phyloP scores from a whole-genome alignment of 2,888 invertebrate genomes.

The Pollenia angustigena region DNA sequence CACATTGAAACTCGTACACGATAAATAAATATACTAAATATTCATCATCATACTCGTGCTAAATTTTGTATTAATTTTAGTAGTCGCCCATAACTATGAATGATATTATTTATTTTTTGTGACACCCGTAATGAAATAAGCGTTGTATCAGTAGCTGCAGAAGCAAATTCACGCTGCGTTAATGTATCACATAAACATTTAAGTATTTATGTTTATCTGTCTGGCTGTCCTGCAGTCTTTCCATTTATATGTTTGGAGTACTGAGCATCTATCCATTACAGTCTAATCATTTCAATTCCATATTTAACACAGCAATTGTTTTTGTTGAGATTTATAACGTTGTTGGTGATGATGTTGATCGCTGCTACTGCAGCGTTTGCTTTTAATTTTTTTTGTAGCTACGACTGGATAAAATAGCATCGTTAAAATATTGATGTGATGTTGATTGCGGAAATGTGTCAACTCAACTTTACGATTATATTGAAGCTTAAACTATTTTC shows the following conservation, averaged over 20 bases:
- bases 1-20: slow-evolving; percentile 1
- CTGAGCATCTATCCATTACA: slow-evolving; percentile 16
- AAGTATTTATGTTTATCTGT: slow-evolving; percentile 1
- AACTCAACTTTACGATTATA: slow-evolving; percentile 50
- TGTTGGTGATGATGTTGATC: slow-evolving; percentile 16
- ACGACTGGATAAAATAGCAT: background rate
- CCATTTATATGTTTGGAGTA: background rate
- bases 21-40: slow-evolving; percentile 16
- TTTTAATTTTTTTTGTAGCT: slow-evolving; percentile 19
- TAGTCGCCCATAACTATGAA: slow-evolving; percentile 51
- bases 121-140: slow-evolving; percentile 52
- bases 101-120: slow-evolving; percentile 62
- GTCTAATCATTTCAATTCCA: slow-evolving; percentile 57
- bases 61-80: slow-evolving; percentile 7
- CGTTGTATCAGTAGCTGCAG: slow-evolving; percentile 19
- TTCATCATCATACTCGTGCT: slow-evolving; percentile 18
- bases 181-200: slow-evolving; percentile 45
- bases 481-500: slow-evolving; percentile 31
- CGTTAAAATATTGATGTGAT: slow-evolving; percentile 58
- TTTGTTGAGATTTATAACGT: slow-evolving; percentile 54
- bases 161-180: slow-evolving; percentile 33
- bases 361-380: background rate
- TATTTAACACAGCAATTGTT: slow-evolving; percentile 58
- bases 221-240: background rate
- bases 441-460: slow-evolving; percentile 68